Percentiles rank a stretch among this genome's conserved stretches.
These are phyloP conservation scores for Rhipidura dahli DNA, from an alignment of 2,113 vertebrate genomes.

Conservation along the genomic window DNA sequence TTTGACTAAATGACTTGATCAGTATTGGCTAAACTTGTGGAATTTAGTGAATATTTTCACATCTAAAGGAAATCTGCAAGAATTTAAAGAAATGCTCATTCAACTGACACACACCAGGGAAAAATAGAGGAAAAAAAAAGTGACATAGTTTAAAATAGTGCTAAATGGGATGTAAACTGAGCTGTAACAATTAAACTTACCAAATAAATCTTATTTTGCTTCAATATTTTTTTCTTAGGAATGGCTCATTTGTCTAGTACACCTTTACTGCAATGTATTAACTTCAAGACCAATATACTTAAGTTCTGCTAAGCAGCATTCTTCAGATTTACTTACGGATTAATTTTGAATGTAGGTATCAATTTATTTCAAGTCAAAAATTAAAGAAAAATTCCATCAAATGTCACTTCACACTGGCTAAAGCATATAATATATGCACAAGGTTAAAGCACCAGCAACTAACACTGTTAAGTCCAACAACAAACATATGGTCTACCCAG, in stretches of 20 bases:
- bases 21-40: background rate
- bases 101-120: background rate
- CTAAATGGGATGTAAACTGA: background rate
- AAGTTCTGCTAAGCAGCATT: background rate
- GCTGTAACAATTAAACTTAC: background rate
- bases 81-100: background rate
- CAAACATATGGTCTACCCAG: background rate
- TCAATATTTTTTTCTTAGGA: background rate
- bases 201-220: background rate
- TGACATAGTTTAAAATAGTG: background rate
- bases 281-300: background rate
- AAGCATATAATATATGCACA: background rate
- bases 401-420: background rate
- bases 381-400: background rate
- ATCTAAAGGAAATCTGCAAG: background rate
- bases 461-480: background rate
- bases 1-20: background rate
- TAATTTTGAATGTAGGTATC: background rate
- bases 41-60: background rate
- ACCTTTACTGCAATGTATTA: background rate
- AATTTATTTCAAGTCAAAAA: background rate
- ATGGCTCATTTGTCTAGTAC: rapidly evolving
- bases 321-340: background rate
- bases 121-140: background rate
- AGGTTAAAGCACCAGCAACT: background rate